Base-by-base conservation (phyloP, 1,140 invertebrate genomes). In the Leptopilina clavipes region DNA sequence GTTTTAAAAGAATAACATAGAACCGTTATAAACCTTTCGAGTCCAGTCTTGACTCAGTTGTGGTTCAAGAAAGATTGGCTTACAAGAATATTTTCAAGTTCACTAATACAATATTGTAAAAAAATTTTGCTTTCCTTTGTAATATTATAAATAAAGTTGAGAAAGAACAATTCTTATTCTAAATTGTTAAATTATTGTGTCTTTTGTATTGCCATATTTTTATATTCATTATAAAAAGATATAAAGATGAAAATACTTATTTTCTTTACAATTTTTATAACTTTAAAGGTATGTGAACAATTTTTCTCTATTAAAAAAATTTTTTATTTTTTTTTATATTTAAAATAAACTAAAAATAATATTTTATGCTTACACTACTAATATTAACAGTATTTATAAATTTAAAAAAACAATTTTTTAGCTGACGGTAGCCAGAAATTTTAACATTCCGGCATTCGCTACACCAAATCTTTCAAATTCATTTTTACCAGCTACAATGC, bases 21-120 rank as follows among this genome's bases (percentile, higher is more conserved):
- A 84, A 88, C 87, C 87, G 86, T 88, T 88, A 88, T 81, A 78
- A 78, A 84, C 81, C 83, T 83, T 84, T 85, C 83, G 81, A 86
- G 83, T 82, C 82, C 87, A 88, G 87, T 88, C 83, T 84, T 72
- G 78, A 78, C 75, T 79, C 65, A 81, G 80, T 84, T 72, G 77
- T 75, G 83, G 83, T 70, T 54, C 73, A 43, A 22, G 56, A 12
- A 59, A 59, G 56, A 10, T 59, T 14, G 10, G 1, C 19, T 2
- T 14, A 71, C 6, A 43, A 71, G 18, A 17, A 43, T 43, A 43
- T n/a, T 43, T 44, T 43, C 14, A 43, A 43, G 10, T 17, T n/a
- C 2, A 17, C 0, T 70, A 70, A 31, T 70, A 19, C 31, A 11
- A 22, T 52, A 52, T n/a, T n/a, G n/a, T 52, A 52, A 17, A 0